Evolutionary conservation across 2,113 vertebrate species (phyloP).

Genomic region (Zeus faber): DNA sequence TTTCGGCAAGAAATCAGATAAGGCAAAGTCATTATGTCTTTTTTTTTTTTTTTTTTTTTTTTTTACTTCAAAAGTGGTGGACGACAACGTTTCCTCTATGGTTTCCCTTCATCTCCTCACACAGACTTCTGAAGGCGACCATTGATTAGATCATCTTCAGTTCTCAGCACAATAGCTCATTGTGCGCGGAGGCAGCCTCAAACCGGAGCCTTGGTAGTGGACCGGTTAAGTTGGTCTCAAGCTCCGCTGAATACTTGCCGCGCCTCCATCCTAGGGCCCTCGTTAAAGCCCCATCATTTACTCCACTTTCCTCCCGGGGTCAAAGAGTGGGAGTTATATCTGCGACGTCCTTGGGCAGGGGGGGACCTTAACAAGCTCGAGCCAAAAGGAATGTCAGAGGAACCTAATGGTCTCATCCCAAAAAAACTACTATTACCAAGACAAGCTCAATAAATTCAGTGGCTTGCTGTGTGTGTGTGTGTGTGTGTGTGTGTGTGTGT

Average conservation of each 20-base stretch:
- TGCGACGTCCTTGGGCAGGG: neutral
- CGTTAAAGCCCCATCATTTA: too few relatives aligned
- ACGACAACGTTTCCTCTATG: conserved; percentile 60
- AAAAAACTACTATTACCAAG: too few relatives aligned
- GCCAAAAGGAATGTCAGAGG: neutral
- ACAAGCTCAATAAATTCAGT: too few relatives aligned
- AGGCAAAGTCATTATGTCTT: conserved; percentile 46
- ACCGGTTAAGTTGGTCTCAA: conserved; percentile 56
- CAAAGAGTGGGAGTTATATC: neutral
- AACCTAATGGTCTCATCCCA: too few relatives aligned
- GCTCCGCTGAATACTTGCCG: conserved; percentile 28
- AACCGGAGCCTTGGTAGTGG: conserved; percentile 51
- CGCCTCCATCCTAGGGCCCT: too few relatives aligned
- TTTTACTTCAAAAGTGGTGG: conserved; percentile 67
- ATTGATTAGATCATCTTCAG: conserved; percentile 62
- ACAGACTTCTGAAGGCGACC: conserved; percentile 55
- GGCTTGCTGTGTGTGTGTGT: neutral
- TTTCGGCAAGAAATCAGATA: conserved; percentile 63
- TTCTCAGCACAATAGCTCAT: conserved; percentile 56
- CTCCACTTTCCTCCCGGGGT: neutral
- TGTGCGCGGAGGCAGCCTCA: conserved; percentile 46
- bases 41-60: conserved; percentile 16
- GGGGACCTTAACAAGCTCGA: neutral
- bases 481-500: neutral
- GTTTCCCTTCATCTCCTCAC: conserved; percentile 57